These are phyloP conservation scores for Peromyscus melanophrys DNA, from an alignment of 2,797 vertebrate genomes.

Conservation along the genomic window DNA sequence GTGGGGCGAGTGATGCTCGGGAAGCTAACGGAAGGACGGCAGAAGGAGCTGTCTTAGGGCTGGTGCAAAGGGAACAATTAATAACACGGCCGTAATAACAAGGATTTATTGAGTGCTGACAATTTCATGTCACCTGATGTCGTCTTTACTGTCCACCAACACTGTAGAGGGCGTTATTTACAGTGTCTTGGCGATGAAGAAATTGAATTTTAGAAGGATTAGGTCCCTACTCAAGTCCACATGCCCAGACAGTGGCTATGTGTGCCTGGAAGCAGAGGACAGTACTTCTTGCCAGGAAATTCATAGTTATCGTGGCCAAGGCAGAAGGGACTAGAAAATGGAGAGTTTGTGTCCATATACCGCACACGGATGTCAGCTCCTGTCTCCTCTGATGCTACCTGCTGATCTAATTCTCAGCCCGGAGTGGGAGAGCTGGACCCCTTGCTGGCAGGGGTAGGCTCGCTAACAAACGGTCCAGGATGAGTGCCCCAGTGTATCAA, in stretches of 20 bases:
- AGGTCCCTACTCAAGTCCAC: not conserved
- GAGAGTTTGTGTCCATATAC: not conserved
- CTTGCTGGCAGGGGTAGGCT: not conserved
- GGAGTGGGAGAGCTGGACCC: not conserved
- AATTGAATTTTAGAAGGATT: conserved; percentile 19
- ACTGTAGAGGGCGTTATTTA: not conserved
- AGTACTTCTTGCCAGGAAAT: not conserved
- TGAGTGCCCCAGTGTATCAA: not conserved
- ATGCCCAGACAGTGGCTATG: not conserved
- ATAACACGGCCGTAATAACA: not conserved
- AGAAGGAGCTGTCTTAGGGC: not conserved
- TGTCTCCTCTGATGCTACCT: not conserved
- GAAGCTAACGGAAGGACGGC: not conserved
- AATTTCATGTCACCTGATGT: conserved; percentile 41
- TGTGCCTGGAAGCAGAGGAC: not conserved
- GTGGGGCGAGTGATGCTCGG: not conserved
- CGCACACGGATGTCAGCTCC: not conserved
- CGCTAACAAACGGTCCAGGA: not conserved
- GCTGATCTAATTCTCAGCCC: not conserved
- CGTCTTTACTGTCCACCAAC: conserved; percentile 35
- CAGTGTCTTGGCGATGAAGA: conserved; percentile 27
- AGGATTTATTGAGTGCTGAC: not conserved
- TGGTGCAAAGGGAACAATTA: not conserved
- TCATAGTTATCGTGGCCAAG: not conserved
- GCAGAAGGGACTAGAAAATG: not conserved